Evolutionary conservation across 2,888 invertebrate species (phyloP).

Genomic region (Ectemnius lituratus): DNA sequence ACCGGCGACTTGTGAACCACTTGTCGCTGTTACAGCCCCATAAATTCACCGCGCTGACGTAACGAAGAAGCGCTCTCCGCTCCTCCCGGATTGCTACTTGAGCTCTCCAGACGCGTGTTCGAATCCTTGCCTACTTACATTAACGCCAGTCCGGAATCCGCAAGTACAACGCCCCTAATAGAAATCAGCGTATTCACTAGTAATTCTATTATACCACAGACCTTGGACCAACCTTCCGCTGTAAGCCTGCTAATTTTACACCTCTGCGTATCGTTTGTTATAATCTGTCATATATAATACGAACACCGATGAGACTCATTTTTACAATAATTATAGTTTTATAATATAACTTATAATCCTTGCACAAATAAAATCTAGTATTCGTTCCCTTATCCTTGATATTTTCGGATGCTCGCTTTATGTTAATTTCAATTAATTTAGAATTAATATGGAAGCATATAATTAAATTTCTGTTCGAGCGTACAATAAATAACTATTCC

Average conservation of each 20-base stretch:
- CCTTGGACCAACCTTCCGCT: slow-evolving; percentile 28
- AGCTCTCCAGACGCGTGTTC: slow-evolving; percentile 66
- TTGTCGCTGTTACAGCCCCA: slow-evolving; percentile 83
- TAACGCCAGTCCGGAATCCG: slow-evolving; percentile 48
- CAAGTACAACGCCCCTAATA: slow-evolving; percentile 50
- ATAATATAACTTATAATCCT: too few species aligned
- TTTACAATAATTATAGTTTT: too few species aligned
- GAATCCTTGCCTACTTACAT: slow-evolving; percentile 66
- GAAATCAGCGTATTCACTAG: slow-evolving; percentile 54
- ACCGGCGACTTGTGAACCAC: slow-evolving; percentile 82
- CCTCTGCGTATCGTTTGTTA: not conserved
- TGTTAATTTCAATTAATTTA: too few species aligned
- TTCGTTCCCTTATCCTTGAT: too few species aligned
- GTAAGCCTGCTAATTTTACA: not conserved
- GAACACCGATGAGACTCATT: too few species aligned
- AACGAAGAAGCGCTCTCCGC: slow-evolving; percentile 53
- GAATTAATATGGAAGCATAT: too few species aligned
- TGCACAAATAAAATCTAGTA: too few species aligned
- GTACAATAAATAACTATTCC: too few species aligned
- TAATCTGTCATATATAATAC: too few species aligned
- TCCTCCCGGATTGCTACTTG: slow-evolving; percentile 48
- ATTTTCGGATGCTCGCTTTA: too few species aligned
- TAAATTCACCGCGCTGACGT: slow-evolving; percentile 78
- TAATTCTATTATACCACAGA: slow-evolving; percentile 40
- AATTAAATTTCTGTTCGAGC: too few species aligned